Conservation (phyloP, 1,140 invertebrate genomes). For the Pseudomyrmex concolor region DNA sequence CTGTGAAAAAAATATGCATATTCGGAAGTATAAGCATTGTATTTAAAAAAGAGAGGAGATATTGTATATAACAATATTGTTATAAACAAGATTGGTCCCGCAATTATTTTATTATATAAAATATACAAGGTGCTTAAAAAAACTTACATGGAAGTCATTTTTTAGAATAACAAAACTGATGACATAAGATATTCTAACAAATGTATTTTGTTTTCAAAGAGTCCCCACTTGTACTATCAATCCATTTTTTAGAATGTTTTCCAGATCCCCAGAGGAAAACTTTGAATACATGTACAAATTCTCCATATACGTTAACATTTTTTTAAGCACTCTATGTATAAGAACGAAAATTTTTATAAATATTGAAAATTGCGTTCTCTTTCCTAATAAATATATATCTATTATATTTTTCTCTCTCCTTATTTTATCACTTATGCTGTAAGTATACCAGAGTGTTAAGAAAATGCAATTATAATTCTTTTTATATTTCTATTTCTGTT, state of each 20-base stretch:
- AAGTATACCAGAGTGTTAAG: slow-evolving; percentile 56
- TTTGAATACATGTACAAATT: not conserved
- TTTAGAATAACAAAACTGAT: not conserved
- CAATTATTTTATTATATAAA: slow-evolving; percentile 52
- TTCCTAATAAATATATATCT: too few relatives aligned
- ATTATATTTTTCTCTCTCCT: too few relatives aligned
- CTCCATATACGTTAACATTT: not conserved
- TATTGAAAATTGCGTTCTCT: too few relatives aligned
- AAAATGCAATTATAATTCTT: slow-evolving; percentile 52
- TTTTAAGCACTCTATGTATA: too few relatives aligned
- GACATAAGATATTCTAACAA: not conserved
- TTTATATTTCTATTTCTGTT: slow-evolving; percentile 43
- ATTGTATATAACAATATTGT: slow-evolving; percentile 12
- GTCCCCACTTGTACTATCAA: not conserved
- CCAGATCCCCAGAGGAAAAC: not conserved
- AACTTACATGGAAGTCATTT: not conserved
- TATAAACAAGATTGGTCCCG: slow-evolving; percentile 27
- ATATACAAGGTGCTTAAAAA: not conserved
- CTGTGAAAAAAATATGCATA: slow-evolving; percentile 34
- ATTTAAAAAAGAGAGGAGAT: not conserved
- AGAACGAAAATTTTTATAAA: too few relatives aligned
- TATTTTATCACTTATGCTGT: slow-evolving; percentile 28
- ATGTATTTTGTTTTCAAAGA: not conserved
- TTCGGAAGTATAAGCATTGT: slow-evolving; percentile 15
- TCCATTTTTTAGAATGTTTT: not conserved